A percentile compares a stretch with the other conserved stretches of the same genome.
Evolutionary conservation across 2,797 vertebrate genomes (phyloP).

Genomic region (Poecilia velifera): DNA sequence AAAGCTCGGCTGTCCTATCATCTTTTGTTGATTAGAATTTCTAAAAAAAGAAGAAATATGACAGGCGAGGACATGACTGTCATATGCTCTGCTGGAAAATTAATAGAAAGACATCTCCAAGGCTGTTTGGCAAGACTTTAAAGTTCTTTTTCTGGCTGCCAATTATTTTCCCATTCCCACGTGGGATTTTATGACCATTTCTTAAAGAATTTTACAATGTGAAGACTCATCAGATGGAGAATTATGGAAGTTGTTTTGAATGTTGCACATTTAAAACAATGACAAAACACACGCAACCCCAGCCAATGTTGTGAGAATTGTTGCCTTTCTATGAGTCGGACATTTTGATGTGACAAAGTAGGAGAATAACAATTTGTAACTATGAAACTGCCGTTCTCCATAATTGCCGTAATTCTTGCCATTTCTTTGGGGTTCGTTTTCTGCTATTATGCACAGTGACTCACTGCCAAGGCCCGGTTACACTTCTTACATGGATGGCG

Average conservation of each 20-base stretch:
- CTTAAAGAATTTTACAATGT: neutral
- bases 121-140: slow-evolving; percentile 5
- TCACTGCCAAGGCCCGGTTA: slow-evolving; percentile 4
- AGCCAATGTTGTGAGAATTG: neutral
- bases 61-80: neutral
- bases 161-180: neutral
- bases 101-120: slow-evolving; percentile 42
- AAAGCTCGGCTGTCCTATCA: slow-evolving; percentile 6
- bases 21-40: slow-evolving; percentile 24
- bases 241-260: neutral
- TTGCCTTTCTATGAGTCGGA: neutral
- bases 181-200: slow-evolving; percentile 13
- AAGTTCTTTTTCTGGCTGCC: neutral
- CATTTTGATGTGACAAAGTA: neutral
- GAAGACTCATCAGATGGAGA: neutral
- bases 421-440: neutral
- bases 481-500: neutral
- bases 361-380: neutral
- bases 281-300: neutral
- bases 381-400: neutral
- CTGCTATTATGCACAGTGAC: slow-evolving; percentile 6
- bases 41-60: slow-evolving; percentile 38
- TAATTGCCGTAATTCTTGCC: neutral
- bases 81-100: slow-evolving; percentile 7
- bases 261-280: neutral